Evolutionary conservation across 2,113 vertebrate species (phyloP), one percentile per base, ranked within the genome.

Genomic region (Anolis carolinensis): DNA sequence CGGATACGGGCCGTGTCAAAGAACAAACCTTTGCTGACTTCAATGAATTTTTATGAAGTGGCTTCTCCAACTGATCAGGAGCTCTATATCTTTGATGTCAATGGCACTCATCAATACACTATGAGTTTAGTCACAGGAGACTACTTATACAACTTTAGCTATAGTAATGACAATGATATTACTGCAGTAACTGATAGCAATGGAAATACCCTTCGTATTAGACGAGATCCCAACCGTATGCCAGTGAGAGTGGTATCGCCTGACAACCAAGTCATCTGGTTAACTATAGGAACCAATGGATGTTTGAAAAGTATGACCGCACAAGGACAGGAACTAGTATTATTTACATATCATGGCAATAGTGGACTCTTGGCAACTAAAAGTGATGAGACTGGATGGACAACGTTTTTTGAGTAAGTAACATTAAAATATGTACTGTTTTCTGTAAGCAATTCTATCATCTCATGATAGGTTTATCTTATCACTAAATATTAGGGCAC

Each of bases 381-480:
- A 95, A 99, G 98, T 0, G 98, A 97, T 23, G 97, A 99, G 92
- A 99, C 98, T 27, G 99, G 99, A 83, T 99, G 99, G 99, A 99
- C 98, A 1, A 99, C 98, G 2, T 99, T 99, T 93, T 99, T 98
- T 88, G 98, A 99, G 99, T 99, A 95, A 98, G 98, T 98, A 91
- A 2, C 78, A 81, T 20, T 36, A 87, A 78, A 27, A 2, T 34
- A 1, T 77, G 3, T 48, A 20, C 5, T 79, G n/a, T 36, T 25
- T 73, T 7, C 0, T 23, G 18, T 65, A 81, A 34, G 63, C 1
- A 4, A 0, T 36, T 18, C 6, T 18, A 55, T 25, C 27, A 1
- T 84, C 67, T 21, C 48, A 5, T 67, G 55, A 81, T 79, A 83
- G 32, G 83, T 83, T 36, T 88, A 82, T 70, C 89, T 86, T 55